Conservation (phyloP, 1,140 invertebrate genomes). For the Varroa destructor region DNA sequence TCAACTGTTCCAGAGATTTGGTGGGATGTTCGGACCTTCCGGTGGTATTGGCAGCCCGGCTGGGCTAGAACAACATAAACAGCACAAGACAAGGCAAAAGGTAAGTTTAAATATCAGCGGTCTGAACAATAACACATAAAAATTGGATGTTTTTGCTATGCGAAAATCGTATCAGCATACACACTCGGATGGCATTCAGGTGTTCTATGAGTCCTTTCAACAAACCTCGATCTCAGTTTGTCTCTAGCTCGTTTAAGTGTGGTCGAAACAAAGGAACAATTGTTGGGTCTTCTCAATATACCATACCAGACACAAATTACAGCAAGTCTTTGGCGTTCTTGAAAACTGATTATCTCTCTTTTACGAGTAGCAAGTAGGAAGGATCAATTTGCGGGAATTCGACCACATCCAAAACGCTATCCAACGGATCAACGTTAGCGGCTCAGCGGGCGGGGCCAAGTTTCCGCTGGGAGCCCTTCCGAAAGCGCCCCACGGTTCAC, state of each 20-base stretch:
- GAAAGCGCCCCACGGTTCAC: constrained; percentile 38
- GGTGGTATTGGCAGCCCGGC: constrained; percentile 50
- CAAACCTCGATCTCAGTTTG: too few relatives aligned
- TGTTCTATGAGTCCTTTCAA: too few relatives aligned
- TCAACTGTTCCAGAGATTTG: constrained; percentile 53
- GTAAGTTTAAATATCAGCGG: constrained; percentile 40
- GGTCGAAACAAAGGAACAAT: too few relatives aligned
- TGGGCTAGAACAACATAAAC: constrained; percentile 47
- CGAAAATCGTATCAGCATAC: too few relatives aligned
- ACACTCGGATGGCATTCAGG: too few relatives aligned
- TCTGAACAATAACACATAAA: neutral
- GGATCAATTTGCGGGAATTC: constrained; percentile 75
- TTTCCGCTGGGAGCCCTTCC: constrained; percentile 33
- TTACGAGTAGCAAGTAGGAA: constrained; percentile 44
- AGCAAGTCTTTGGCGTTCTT: too few relatives aligned
- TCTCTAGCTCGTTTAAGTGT: too few relatives aligned
- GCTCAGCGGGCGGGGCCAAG: constrained; percentile 44
- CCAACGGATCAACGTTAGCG: constrained; percentile 53
- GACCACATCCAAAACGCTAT: constrained; percentile 73
- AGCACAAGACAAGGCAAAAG: constrained; percentile 65
- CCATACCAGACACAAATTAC: too few relatives aligned
- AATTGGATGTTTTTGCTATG: too few relatives aligned
- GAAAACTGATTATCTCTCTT: too few relatives aligned
- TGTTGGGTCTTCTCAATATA: too few relatives aligned
- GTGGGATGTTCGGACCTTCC: constrained; percentile 69